phyloP scores from a whole-genome alignment of 2,888 invertebrate species.

The Phengaris alcon region DNA sequence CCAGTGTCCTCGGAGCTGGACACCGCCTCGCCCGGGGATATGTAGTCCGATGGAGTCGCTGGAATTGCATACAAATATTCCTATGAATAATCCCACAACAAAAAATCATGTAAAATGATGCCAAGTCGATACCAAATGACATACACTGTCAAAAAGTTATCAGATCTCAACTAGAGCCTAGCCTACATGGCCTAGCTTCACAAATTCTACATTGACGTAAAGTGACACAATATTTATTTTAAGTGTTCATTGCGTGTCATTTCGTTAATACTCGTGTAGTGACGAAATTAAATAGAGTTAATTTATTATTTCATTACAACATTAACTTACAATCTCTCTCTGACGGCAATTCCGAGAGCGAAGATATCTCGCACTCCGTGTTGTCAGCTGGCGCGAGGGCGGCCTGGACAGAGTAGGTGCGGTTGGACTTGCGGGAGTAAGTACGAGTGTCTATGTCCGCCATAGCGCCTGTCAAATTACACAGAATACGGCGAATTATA shows the following conservation, averaged over 20 bases:
- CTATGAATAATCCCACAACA: too few species aligned
- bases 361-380: constrained; percentile 63
- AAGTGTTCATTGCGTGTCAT: too few species aligned
- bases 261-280: too few species aligned
- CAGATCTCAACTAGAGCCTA: too few species aligned
- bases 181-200: too few species aligned
- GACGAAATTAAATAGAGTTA: too few species aligned
- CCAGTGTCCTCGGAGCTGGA: constrained; percentile 32
- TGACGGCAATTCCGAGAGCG: constrained; percentile 55
- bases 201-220: too few species aligned
- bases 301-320: too few species aligned
- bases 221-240: too few species aligned
- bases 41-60: constrained; percentile 39
- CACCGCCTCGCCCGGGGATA: constrained; percentile 55
- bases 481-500: neutral
- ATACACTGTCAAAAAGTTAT: too few species aligned
- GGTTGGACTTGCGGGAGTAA: constrained; percentile 12
- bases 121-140: too few species aligned
- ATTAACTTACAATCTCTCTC: constrained; percentile 50
- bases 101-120: too few species aligned
- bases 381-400: constrained; percentile 46
- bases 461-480: neutral
- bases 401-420: constrained; percentile 35
- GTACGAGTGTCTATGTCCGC: neutral
- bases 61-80: neutral